Percentiles rank a stretch among this genome's conserved stretches.
These are phyloP conservation scores for Maniola jurtina DNA, from an alignment of 1,140 invertebrate genomes.

Conservation along the genomic window DNA sequence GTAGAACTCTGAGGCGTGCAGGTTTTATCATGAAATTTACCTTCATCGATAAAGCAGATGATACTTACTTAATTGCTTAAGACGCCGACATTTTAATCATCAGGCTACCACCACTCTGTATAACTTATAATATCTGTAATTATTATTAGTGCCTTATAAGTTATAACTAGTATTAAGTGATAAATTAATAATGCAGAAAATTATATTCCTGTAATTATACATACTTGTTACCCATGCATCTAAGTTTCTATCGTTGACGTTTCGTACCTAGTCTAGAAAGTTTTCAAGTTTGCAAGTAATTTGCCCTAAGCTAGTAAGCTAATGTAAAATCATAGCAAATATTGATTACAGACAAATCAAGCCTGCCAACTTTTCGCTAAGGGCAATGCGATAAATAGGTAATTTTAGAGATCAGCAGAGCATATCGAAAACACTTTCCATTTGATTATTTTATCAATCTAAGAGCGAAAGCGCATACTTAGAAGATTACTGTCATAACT, in stretches of 20 bases:
- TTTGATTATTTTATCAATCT: conserved; percentile 44
- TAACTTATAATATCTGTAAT: too few species aligned
- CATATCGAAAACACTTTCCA: conserved; percentile 43
- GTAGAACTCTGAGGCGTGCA: too few species aligned
- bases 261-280: neutral
- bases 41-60: too few species aligned
- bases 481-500: conserved; percentile 5
- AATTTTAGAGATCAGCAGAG: conserved; percentile 37
- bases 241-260: neutral
- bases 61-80: too few species aligned
- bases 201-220: too few species aligned
- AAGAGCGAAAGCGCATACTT: conserved; percentile 27
- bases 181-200: too few species aligned
- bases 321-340: neutral
- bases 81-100: too few species aligned
- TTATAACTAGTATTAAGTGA: too few species aligned
- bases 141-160: too few species aligned
- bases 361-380: conserved; percentile 31
- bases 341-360: conserved; percentile 2
- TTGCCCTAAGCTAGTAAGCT: neutral
- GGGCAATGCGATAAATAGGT: conserved; percentile 44
- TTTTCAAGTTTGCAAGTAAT: neutral
- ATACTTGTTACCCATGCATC: too few species aligned
- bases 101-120: too few species aligned
- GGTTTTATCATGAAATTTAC: too few species aligned